phyloP scores from a whole-genome alignment of 2,113 vertebrate species.

The Python bivittatus region DNA sequence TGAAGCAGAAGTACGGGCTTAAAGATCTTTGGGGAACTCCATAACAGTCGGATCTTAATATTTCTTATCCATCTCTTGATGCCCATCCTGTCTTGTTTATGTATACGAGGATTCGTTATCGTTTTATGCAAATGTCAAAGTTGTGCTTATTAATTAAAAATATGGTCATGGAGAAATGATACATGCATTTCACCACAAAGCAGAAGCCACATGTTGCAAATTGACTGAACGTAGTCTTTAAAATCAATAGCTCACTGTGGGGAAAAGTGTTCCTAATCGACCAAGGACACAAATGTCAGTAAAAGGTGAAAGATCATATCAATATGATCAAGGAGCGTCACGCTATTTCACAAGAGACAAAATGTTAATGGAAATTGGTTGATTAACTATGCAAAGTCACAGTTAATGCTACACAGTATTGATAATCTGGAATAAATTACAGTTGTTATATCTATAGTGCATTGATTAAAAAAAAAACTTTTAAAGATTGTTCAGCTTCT shows the following conservation, averaged over 20 bases:
- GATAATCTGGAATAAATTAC: conserved; percentile 48
- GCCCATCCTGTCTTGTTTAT: neutral
- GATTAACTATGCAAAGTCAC: conserved; percentile 83
- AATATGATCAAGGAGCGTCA: conserved; percentile 80
- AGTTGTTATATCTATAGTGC: neutral
- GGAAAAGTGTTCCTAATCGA: conserved; percentile 92
- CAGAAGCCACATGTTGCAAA: conserved; percentile 58
- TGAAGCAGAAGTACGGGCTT: neutral
- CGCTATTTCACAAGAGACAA: conserved; percentile 75
- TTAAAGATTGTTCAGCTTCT: neutral
- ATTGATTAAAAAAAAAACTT: neutral
- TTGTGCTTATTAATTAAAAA: conserved; percentile 10
- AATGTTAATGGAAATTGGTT: conserved; percentile 88
- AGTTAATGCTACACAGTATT: conserved; percentile 79
- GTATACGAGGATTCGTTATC: neutral
- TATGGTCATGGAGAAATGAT: neutral
- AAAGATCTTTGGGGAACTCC: neutral
- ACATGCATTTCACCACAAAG: conserved; percentile 48
- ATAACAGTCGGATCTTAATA: neutral
- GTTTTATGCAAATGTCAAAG: neutral
- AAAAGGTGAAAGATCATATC: conserved; percentile 81
- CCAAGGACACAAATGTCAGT: conserved; percentile 77
- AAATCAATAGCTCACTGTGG: conserved; percentile 83
- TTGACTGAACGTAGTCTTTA: conserved; percentile 68
- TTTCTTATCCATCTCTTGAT: neutral